phyloP scores from a whole-genome alignment of 2,888 invertebrate genomes.

The Shargacucullia verbasci region DNA sequence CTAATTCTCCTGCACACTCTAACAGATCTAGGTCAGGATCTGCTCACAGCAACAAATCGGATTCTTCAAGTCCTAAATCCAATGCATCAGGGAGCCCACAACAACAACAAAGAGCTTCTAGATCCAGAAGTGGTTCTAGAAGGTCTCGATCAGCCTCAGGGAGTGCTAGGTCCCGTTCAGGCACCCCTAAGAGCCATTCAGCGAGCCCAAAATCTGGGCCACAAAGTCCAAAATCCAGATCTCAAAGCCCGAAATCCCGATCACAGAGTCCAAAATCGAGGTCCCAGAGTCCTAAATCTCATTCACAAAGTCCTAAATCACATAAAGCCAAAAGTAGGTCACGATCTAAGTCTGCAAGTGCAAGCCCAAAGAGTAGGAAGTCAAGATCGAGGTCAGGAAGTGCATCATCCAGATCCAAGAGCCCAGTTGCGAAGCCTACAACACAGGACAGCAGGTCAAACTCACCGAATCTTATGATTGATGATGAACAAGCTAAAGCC shows the following conservation, averaged over 20 bases:
- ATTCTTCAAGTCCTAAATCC: slow-evolving; percentile 82
- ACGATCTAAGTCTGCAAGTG: slow-evolving; percentile 83
- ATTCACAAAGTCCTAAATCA: slow-evolving; percentile 68
- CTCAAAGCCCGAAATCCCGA: slow-evolving; percentile 74
- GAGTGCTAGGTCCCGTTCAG: slow-evolving; percentile 73
- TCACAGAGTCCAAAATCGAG: slow-evolving; percentile 72
- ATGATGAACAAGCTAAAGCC: slow-evolving; percentile 79
- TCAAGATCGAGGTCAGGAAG: slow-evolving; percentile 67
- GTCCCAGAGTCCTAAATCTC: slow-evolving; percentile 74
- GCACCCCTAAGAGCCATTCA: slow-evolving; percentile 68
- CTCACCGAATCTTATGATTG: slow-evolving; percentile 87
- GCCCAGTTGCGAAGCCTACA: slow-evolving; percentile 73
- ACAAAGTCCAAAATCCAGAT: slow-evolving; percentile 67
- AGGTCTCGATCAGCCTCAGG: slow-evolving; percentile 72
- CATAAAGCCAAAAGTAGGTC: slow-evolving; percentile 73
- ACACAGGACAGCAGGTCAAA: slow-evolving; percentile 85
- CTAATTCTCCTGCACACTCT: slow-evolving; percentile 80
- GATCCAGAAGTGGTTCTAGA: slow-evolving; percentile 79
- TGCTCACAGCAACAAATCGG: slow-evolving; percentile 83
- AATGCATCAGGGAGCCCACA: slow-evolving; percentile 80
- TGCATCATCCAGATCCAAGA: slow-evolving; percentile 75
- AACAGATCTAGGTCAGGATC: slow-evolving; percentile 78
- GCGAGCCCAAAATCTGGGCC: slow-evolving; percentile 70
- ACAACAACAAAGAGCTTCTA: slow-evolving; percentile 68
- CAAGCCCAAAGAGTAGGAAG: slow-evolving; percentile 72